phyloP scores from a whole-genome alignment of 2,113 vertebrate species.

The Heteronetta atricapilla region DNA sequence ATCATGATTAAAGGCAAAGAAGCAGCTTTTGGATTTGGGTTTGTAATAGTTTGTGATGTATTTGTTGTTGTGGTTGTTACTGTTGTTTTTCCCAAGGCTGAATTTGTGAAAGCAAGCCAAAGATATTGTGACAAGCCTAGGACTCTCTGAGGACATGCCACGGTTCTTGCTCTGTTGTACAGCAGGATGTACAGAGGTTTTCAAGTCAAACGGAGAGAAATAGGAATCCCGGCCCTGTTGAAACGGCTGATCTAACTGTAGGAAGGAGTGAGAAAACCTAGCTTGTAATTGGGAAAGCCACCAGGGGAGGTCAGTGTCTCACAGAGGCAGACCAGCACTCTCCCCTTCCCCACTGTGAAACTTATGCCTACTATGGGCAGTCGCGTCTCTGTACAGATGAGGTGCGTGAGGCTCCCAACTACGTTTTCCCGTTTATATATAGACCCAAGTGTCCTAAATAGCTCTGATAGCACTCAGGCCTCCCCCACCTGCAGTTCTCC shows the following conservation, averaged over 20 bases:
- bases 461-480: neutral
- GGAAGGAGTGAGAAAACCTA: neutral
- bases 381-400: accelerated
- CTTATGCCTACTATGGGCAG: accelerated
- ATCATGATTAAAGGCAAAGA: neutral
- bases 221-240: neutral
- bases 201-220: neutral
- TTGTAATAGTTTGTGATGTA: neutral
- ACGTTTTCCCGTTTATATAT: accelerated
- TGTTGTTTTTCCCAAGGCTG: neutral
- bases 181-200: neutral
- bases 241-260: accelerated
- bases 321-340: neutral
- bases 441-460: neutral
- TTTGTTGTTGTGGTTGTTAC: no score
- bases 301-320: slow-evolving; percentile 54
- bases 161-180: neutral
- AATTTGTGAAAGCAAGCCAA: neutral
- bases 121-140: neutral
- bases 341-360: accelerated
- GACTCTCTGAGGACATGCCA: neutral
- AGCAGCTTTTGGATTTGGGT: neutral
- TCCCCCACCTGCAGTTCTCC: neutral
- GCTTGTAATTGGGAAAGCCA: neutral
- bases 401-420: accelerated